These are phyloP conservation scores for Channallabes apus DNA, from an alignment of 2,797 vertebrate genomes.

Conservation along the genomic window DNA sequence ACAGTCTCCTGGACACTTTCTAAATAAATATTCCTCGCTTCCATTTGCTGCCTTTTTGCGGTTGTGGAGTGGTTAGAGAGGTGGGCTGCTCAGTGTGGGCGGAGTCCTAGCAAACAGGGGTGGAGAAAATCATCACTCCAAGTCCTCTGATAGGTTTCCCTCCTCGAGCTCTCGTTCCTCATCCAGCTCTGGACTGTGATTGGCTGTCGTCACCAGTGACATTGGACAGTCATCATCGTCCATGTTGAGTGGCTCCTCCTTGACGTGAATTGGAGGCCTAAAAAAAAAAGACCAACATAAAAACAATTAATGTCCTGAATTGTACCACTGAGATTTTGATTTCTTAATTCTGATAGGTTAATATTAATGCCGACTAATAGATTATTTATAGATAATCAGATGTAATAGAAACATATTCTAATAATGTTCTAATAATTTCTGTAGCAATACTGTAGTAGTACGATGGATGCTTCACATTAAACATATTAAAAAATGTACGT, in stretches of 20 bases:
- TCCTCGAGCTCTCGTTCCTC: slow-evolving; percentile 98
- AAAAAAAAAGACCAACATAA: slow-evolving; percentile 42
- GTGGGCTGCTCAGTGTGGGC: slow-evolving; percentile 66
- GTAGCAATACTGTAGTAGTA: no score
- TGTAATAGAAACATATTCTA: no score
- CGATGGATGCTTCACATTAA: background rate
- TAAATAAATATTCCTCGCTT: slow-evolving; percentile 99
- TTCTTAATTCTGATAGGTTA: background rate
- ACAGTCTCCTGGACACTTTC: slow-evolving; percentile 89
- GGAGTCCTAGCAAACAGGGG: slow-evolving; percentile 62
- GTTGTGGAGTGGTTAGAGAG: slow-evolving; percentile 84
- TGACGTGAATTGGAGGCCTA: slow-evolving; percentile 93
- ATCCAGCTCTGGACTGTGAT: slow-evolving; percentile 98
- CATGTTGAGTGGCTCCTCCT: slow-evolving; percentile 97
- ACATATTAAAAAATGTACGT: background rate
- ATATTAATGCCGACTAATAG: background rate
- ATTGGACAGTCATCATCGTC: slow-evolving; percentile 98
- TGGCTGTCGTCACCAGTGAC: slow-evolving; percentile 98
- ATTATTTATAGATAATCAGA: background rate
- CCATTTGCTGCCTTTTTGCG: slow-evolving; percentile 87
- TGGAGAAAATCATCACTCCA: slow-evolving; percentile 83
- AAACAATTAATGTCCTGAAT: background rate
- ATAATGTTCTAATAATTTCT: background rate
- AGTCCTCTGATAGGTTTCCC: slow-evolving; percentile 98
- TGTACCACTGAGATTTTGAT: background rate